Base-by-base conservation (phyloP, 37 sponge, comb jelly and placozoan species). In the Spongia lamella region DNA sequence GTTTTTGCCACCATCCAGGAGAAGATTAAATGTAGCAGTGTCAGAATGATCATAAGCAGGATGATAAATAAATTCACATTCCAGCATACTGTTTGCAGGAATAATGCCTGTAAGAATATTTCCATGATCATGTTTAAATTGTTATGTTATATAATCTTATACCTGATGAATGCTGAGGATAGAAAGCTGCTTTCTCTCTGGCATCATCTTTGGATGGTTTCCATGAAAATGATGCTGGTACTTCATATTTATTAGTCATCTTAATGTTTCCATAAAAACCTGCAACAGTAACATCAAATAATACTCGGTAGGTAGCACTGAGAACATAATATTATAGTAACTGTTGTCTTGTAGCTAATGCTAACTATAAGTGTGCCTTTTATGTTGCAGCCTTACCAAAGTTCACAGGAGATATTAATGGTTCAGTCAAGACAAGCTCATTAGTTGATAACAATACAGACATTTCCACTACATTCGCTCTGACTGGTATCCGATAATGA, bases 31-130 rank as follows among this genome's bases (percentile, higher is more conserved):
- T 40, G 66, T 63, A 16, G 83, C 75, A 32, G 51, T 38, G 31
- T 56, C 40, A 30, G 86, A 76, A 22, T 58, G 76, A 38, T 58
- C 47, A 55, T 63, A 81, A 63, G 83, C 66, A 1, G 86, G 86
- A 32, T 59, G 80, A 34, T 76, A 87, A 20, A 81, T 31, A 61
- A 92, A 83, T 20, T 80, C 93, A 76, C 93, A 87, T 43, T 49
- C 54, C 65, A 92, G 78, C 24, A 63, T 70, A 35, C 53, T 69
- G 38, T 74, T 49, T n/a, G 84, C 72, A 64, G 87, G 78, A 0
- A 92, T 79, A 26, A 78, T 50, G 26, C 93, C 87, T 87, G 34
- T 17, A 27, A 56, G 58, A 29, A 27, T 30, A 25, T 72, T 34
- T 3, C 55, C n/a, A n/a, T n/a, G n/a, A n/a, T n/a, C n/a, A n/a